Percentiles rank a stretch among this genome's conserved stretches.
Conservation (phyloP, 1,140 invertebrate species). For the Drosophila bocqueti region DNA sequence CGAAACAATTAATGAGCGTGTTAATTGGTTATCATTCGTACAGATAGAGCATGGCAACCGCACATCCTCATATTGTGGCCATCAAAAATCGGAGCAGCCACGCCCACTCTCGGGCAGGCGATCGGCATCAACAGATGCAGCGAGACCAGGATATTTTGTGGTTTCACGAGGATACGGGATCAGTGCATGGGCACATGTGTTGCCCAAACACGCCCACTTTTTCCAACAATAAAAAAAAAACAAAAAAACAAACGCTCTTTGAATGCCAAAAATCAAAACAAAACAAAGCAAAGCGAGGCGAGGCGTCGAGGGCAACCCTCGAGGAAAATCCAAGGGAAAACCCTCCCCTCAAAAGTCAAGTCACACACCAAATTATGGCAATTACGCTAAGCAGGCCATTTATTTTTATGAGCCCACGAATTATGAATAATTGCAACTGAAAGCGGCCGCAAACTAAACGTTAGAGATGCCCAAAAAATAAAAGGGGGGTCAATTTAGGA, state of each 20-base stretch:
- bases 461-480: slow-evolving; percentile 14
- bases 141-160: slow-evolving; percentile 33
- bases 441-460: slow-evolving; percentile 30
- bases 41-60: slow-evolving; percentile 67
- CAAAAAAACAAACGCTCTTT: slow-evolving; percentile 28
- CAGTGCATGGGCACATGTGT: slow-evolving; percentile 59
- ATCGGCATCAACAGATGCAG: slow-evolving; percentile 68
- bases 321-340: slow-evolving; percentile 18
- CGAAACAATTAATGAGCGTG: slow-evolving; percentile 62
- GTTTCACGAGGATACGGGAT: slow-evolving; percentile 1
- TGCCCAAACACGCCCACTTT: slow-evolving; percentile 70
- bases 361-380: slow-evolving; percentile 78
- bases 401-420: slow-evolving; percentile 83
- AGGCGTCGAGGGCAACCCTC: slow-evolving; percentile 9
- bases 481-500: not conserved
- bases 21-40: slow-evolving; percentile 70
- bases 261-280: slow-evolving; percentile 44
- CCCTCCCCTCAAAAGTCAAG: slow-evolving; percentile 57
- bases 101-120: slow-evolving; percentile 49
- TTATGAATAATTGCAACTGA: slow-evolving; percentile 76
- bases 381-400: slow-evolving; percentile 81
- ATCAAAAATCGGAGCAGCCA: slow-evolving; percentile 45
- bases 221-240: slow-evolving; percentile 2
- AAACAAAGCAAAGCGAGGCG: not conserved
- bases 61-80: slow-evolving; percentile 52